Percentiles rank a stretch among this genome's conserved stretches.
These are phyloP conservation scores for Lepisosteus oculatus DNA, from an alignment of 2,113 vertebrate species.

Conservation along the genomic window DNA sequence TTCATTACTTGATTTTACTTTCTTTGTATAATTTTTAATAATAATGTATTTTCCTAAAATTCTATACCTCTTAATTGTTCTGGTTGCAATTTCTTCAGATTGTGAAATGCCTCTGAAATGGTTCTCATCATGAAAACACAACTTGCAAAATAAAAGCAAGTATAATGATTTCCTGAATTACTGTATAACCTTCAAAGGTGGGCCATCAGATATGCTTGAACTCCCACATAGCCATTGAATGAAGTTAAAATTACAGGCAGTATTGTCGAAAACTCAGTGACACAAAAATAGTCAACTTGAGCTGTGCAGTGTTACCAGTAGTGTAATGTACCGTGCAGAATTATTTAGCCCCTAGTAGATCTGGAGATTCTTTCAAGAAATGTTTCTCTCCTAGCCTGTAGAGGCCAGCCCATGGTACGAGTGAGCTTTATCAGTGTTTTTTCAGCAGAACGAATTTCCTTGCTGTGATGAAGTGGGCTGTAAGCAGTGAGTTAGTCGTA, in stretches of 20 bases:
- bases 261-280: background rate
- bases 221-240: conserved; percentile 49
- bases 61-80: too few species aligned
- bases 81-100: too few species aligned
- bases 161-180: too few species aligned
- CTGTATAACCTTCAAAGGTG: conserved; percentile 41
- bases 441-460: conserved; percentile 65
- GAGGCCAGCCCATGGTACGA: too few species aligned
- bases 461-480: conserved; percentile 49
- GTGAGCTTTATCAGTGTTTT: conserved; percentile 66
- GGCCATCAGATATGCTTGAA: conserved; percentile 55
- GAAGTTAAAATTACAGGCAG: conserved; percentile 16
- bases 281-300: background rate
- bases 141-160: too few species aligned
- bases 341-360: background rate
- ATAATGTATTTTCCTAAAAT: too few species aligned
- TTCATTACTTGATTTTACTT: too few species aligned
- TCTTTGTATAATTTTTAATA: too few species aligned
- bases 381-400: too few species aligned
- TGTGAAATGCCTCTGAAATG: too few species aligned
- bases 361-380: background rate
- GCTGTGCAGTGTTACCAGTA: background rate
- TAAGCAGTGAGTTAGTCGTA: conserved; percentile 21
- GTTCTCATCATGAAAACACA: too few species aligned
- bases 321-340: background rate